Percentiles rank a stretch among this genome's conserved stretches.
Evolutionary conservation across 2,113 vertebrate species (phyloP).

Genomic region (Rhabdomys dilectus): DNA sequence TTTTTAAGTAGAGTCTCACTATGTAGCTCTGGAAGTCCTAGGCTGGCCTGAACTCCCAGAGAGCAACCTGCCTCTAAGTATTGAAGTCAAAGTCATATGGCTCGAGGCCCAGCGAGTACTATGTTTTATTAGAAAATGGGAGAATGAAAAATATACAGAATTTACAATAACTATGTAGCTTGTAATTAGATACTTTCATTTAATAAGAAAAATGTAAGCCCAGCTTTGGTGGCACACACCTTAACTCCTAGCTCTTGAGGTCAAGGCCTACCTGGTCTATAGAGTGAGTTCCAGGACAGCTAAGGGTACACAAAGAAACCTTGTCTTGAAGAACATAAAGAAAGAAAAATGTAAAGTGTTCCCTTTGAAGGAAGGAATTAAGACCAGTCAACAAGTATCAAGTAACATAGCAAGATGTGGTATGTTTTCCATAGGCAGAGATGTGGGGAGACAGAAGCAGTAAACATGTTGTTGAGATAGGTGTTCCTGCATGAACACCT

Average conservation of each 20-base stretch:
- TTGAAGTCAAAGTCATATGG: neutral
- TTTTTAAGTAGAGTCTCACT: neutral
- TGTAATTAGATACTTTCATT: neutral
- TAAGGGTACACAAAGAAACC: neutral
- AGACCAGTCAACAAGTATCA: neutral
- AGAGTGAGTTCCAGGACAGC: neutral
- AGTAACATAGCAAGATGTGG: neutral
- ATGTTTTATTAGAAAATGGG: neutral
- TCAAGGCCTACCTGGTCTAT: neutral
- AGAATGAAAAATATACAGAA: neutral
- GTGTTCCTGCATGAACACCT: neutral
- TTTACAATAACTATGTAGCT: neutral
- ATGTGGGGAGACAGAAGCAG: neutral
- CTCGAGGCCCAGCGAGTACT: neutral
- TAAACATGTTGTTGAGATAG: neutral
- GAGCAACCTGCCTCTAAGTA: neutral
- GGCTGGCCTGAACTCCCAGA: neutral
- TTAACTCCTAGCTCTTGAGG: neutral
- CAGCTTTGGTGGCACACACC: neutral
- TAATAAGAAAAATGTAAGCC: neutral
- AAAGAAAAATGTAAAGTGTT: constrained; percentile 36
- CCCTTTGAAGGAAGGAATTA: neutral
- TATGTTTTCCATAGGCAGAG: neutral
- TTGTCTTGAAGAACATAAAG: neutral
- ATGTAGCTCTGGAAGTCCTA: neutral